phyloP scores from a whole-genome alignment of 2,888 invertebrate genomes.

The Ophioninae sp. region DNA sequence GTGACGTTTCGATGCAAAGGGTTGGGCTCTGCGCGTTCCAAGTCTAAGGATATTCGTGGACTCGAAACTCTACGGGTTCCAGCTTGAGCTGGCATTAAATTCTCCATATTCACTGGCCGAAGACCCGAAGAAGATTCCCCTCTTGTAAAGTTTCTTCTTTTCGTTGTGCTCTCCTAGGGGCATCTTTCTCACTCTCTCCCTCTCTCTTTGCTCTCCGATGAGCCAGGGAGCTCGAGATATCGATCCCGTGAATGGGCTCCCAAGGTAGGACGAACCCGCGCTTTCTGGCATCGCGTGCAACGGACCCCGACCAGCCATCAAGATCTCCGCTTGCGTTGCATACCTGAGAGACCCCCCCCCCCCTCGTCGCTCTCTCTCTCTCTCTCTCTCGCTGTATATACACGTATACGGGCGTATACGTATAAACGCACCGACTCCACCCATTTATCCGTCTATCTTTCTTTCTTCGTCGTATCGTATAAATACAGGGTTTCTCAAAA shows the following conservation, averaged over 20 bases:
- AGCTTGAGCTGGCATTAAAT: background rate
- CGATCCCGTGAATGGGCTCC: constrained; percentile 54
- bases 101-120: background rate
- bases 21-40: background rate
- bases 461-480: constrained; percentile 24
- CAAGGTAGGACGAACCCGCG: constrained; percentile 13
- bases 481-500: too few species aligned
- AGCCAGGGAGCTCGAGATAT: constrained; percentile 34
- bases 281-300: constrained; percentile 43
- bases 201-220: constrained; percentile 16
- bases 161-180: constrained; percentile 14
- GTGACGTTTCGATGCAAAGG: background rate
- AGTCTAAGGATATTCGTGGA: too few species aligned
- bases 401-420: background rate
- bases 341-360: constrained; percentile 13
- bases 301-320: constrained; percentile 17
- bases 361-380: constrained; percentile 4
- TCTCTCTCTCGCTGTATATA: background rate
- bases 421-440: background rate
- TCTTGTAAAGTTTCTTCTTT: background rate
- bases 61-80: background rate
- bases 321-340: constrained; percentile 39
- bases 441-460: background rate
- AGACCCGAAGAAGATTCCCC: constrained; percentile 27
- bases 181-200: constrained; percentile 6